Evolutionary conservation across 2,888 invertebrate genomes (phyloP).

Genomic region (Nasonia oneida): DNA sequence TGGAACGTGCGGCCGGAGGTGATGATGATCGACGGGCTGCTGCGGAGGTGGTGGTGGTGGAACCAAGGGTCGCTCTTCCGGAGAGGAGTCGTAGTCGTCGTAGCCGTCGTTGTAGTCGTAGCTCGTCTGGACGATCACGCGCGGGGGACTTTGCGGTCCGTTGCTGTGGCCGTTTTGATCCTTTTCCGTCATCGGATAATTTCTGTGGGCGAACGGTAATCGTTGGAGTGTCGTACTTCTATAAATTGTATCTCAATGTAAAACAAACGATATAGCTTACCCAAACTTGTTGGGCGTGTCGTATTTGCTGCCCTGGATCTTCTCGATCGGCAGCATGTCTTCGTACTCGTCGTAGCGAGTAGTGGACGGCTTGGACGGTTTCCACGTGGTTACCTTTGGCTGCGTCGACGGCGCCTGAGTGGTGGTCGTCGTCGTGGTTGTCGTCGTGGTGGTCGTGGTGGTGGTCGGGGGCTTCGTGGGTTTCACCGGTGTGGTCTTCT

Average conservation of each 20-base stretch:
- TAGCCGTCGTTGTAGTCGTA: slow-evolving; percentile 74
- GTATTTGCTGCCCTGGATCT: slow-evolving; percentile 65
- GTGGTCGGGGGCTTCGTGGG: slow-evolving; percentile 62
- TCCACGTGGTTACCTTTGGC: slow-evolving; percentile 76
- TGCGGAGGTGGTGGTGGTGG: not conserved
- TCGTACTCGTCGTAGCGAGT: slow-evolving; percentile 65
- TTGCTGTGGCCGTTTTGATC: slow-evolving; percentile 60
- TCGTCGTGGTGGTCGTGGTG: slow-evolving; percentile 64
- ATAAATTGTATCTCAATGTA: no score
- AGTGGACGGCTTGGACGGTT: slow-evolving; percentile 65
- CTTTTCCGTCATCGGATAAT: slow-evolving; percentile 30
- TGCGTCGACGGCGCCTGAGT: slow-evolving; percentile 70
- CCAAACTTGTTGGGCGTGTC: slow-evolving; percentile 47
- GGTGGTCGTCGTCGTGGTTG: slow-evolving; percentile 68
- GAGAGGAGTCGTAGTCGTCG: slow-evolving; percentile 70
- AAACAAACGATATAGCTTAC: slow-evolving; percentile 7
- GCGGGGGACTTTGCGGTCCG: slow-evolving; percentile 60
- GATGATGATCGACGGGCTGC: slow-evolving; percentile 45
- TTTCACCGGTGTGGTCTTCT: slow-evolving; percentile 64
- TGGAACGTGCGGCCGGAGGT: slow-evolving; percentile 37
- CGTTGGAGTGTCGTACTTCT: no score
- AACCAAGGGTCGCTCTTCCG: slow-evolving; percentile 28
- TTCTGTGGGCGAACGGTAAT: not conserved
- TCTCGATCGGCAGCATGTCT: slow-evolving; percentile 70
- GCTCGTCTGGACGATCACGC: slow-evolving; percentile 12